Conservation (phyloP, 1,140 invertebrate genomes). For the Dendroctonus ponderosae region DNA sequence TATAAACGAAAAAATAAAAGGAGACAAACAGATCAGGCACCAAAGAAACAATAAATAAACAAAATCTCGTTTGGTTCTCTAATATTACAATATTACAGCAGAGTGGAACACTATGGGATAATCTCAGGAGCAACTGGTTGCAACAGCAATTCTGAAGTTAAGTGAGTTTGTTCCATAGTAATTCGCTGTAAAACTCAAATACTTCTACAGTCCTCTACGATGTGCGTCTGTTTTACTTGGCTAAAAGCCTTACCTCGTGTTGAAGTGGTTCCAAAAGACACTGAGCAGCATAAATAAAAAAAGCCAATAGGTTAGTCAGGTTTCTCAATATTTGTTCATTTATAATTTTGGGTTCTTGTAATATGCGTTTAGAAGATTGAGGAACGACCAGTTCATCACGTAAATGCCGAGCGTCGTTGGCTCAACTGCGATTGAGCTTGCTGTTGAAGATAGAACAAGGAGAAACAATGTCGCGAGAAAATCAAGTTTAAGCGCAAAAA, state of each 20-base stretch:
- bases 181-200: neutral
- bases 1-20: slow-evolving; percentile 22
- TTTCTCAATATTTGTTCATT: no score
- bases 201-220: slow-evolving; percentile 4
- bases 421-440: no score
- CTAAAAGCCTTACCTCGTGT: slow-evolving; percentile 82
- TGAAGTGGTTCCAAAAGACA: slow-evolving; percentile 98
- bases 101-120: neutral
- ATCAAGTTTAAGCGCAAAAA: no score
- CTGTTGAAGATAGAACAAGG: no score
- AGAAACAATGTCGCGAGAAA: no score
- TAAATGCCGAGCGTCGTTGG: no score
- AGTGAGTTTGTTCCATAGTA: neutral
- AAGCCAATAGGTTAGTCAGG: slow-evolving; percentile 31
- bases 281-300: slow-evolving; percentile 72
- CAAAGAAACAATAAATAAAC: neutral
- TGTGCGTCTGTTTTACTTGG: slow-evolving; percentile 24
- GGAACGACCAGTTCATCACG: no score
- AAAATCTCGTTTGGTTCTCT: neutral
- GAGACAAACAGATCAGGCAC: neutral
- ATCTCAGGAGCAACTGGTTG: neutral
- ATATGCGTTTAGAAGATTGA: no score
- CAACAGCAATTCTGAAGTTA: no score
- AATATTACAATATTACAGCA: neutral
- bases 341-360: no score